A percentile compares a stretch with the other conserved stretches of the same genome.
phyloP scores from a whole-genome alignment of 2,113 vertebrate genomes.

The Colinus virginianus region DNA sequence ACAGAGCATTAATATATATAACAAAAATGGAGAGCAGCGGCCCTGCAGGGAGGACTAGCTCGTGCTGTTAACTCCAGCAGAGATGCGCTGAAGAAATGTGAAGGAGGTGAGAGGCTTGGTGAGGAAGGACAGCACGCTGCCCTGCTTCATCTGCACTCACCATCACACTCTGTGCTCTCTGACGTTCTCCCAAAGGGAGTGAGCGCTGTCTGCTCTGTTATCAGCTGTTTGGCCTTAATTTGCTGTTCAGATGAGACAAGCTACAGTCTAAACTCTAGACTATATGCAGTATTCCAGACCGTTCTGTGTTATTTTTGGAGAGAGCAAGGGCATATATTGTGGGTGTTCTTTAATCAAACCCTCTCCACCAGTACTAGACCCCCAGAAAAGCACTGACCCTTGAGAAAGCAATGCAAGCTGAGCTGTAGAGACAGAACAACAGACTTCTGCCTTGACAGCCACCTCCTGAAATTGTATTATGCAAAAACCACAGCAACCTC shows the following conservation, averaged over 20 bases:
- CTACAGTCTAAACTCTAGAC: background rate
- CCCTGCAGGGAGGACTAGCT: background rate
- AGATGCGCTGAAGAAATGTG: background rate
- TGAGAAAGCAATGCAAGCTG: background rate
- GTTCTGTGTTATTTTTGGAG: background rate
- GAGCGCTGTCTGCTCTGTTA: background rate
- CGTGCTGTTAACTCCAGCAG: fast-evolving
- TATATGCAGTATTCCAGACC: background rate
- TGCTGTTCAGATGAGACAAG: background rate
- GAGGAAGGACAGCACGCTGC: background rate
- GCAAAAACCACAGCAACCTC: background rate
- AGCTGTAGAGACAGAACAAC: background rate
- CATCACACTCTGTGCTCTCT: fast-evolving
- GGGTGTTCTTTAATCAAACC: background rate
- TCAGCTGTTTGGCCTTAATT: background rate
- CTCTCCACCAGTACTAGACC: background rate
- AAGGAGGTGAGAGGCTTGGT: background rate
- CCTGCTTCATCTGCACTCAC: fast-evolving
- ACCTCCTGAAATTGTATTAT: background rate
- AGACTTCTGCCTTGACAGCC: background rate
- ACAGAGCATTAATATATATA: background rate
- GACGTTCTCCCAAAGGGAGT: background rate
- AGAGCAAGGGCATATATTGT: background rate
- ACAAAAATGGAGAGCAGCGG: background rate
- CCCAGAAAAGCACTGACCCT: background rate